Evolutionary conservation across 2,113 vertebrate genomes (phyloP), one percentile per base, ranked within the genome.

Genomic region (Hypocryptadius cinnamomeus): DNA sequence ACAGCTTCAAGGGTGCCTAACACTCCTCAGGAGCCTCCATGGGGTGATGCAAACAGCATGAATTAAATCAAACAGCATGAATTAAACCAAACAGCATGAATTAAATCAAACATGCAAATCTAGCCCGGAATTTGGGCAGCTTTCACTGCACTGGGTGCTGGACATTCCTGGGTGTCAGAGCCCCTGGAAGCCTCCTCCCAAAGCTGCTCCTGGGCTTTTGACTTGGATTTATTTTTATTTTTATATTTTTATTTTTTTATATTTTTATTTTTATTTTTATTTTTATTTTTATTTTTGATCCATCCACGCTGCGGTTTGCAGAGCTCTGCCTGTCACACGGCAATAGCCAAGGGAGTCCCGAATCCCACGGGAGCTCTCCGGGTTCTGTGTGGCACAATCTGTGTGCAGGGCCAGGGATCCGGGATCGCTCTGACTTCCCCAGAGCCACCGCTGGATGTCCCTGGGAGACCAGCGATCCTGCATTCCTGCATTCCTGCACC

Each of bases 131-230:
- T 39, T 44, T 19, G n/a, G 28, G 15, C 15, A 24, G 24, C 2
- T 44, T 18, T 37, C 28, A 5, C 44, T 40, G 33, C 0, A 5
- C 24, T 23, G 31, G 13, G 6, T 13, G 8, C 0, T 0, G 50
- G 37, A 47, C 5, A 1, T 23, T 47, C 40, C 47, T 4, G 37
- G 17, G 35, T 24, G 16, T 9, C 61, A 57, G 53, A 63, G 23
- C 45, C 54, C 50, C 31, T 39, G 53, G 19, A 48, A 40, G 6
- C 15, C 23, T 6, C 4, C 37, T 40, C 22, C 13, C 8, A 44
- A 51, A 66, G 73, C 21, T 24, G 18, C 9, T 85, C 15, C 53
- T 45, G 20, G 50, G 31, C 18, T 87, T 79, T 84, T 40, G 3
- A 19, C 28, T 76, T 35, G 6, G 27, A 12, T 9, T 30, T 61